Base-by-base conservation (phyloP, 2,113 vertebrate species). In the Plestiodon gilberti region DNA sequence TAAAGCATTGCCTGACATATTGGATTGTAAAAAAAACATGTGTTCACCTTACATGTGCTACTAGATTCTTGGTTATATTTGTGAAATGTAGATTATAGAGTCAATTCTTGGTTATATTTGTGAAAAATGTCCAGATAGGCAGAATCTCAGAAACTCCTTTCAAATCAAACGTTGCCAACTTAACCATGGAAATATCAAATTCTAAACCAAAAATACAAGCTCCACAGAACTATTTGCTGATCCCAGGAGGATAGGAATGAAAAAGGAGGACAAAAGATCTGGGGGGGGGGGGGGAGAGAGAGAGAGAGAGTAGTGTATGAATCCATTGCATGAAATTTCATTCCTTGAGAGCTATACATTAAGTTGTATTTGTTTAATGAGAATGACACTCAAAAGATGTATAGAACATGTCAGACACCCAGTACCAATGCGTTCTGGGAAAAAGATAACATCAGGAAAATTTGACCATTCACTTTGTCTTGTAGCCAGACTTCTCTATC, bases 401-500 rank as follows among this genome's bases (percentile, higher is more conserved):
- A 98, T 97, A 98, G 97, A 98, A 97, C 97, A 97, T 97, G 97
- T 98, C 98, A 98, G 97, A 96, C 94, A 96, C 97, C 97, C 97
- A 93, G 96, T 98, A 97, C 97, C 96, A 95, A 97, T 91, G 97
- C 96, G 95, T 97, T 97, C 97, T 96, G 96, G 96, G 95, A 95
- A 97, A 96, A 93, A 97, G 98, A 98, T 99, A 98, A 94, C 96
- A 98, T 98, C 98, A 96, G 78, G 92, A 93, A 93, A 93, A 95
- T 96, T 96, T 98, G 98, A 98, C 98, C 98, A 97, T 97, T 98
- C 97, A 96, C 98, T 98, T 96, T 91, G 95, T 98, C 98, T 98
- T 98, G 95, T 88, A 92, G 95, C 96, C 91, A 94, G 84, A 93
- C 95, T 96, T 96, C 96, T 98, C 98, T 98, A 98, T 98, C 98